Base-by-base conservation (phyloP, 2,113 vertebrate species). In the Antechinus stuartii region DNA sequence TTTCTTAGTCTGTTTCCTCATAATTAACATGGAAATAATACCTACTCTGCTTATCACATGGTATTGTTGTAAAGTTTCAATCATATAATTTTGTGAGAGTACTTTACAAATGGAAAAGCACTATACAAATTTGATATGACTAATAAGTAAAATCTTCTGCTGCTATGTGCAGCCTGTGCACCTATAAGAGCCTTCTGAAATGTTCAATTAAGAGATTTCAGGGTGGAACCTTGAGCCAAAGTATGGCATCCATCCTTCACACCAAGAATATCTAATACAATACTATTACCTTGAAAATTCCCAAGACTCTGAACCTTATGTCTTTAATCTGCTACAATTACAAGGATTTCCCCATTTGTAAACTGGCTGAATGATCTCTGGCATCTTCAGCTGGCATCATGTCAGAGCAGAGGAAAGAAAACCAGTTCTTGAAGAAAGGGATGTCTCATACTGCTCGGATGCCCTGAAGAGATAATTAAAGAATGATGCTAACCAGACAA, bases 401-500 rank as follows among this genome's bases (percentile, higher is more conserved):
- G 68, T 84, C 68, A 84, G 68, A 84, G n/a, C 68, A 84, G n/a
- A 42, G 16, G 35, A 35, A 84, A 84, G n/a, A 84, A 84, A 84
- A 84, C 42, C 54, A 92, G 53, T 10, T 35, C 53, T 55, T 19
- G 55, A 52, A 91, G 92, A 90, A 94, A 3, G 9, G 0, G n/a
- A n/a, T 84, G n/a, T n/a, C 25, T 84, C 19, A 8, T 0, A n/a
- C 47, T 76, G 23, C 52, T 23, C 14, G 90, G 89, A n/a, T 0
- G 12, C 14, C 49, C 25, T 52, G 22, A 10, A 12, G 61, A 46
- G 27, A 90, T 35, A 53, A 57, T 56, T 22, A 95, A 84, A 90
- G 47, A 54, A 46, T 24, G 56, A 96, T 49, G 42, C 61, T 47
- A 84, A 84, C 91, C 92, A 97, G 96, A 94, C 89, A 30, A 84